Percentiles rank a stretch among this genome's conserved stretches.
phyloP scores from a whole-genome alignment of 1,140 invertebrate genomes.

The Pemphigus obesinymphae region DNA sequence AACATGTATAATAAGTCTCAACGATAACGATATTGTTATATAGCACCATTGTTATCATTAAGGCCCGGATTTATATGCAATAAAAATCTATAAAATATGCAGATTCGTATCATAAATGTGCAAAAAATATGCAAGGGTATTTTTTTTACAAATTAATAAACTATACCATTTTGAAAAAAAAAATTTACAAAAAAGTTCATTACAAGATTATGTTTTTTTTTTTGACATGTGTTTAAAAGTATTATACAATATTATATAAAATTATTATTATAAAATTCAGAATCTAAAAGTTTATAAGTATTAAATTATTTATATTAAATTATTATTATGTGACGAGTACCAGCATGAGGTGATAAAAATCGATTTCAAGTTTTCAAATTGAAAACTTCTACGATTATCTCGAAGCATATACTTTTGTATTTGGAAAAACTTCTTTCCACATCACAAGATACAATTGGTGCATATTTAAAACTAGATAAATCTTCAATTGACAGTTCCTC shows the following conservation, averaged over 20 bases:
- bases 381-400: constrained; percentile 22
- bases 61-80: not conserved
- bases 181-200: not conserved
- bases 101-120: not conserved
- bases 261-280: too few species aligned
- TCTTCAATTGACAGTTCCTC: too few species aligned
- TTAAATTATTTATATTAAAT: not conserved
- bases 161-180: not conserved
- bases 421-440: too few species aligned
- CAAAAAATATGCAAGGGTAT: not conserved
- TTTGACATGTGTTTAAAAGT: not conserved
- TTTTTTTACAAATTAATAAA: not conserved
- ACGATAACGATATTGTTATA: too few species aligned
- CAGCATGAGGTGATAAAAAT: not conserved
- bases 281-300: too few species aligned
- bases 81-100: not conserved
- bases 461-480: too few species aligned
- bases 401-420: not conserved
- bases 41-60: not conserved
- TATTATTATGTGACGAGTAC: not conserved
- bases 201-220: not conserved
- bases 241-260: not conserved
- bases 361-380: not conserved
- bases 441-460: too few species aligned
- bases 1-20: too few species aligned